Base-by-base conservation (phyloP, 2,113 vertebrate species). In the Anguilla rostrata region DNA sequence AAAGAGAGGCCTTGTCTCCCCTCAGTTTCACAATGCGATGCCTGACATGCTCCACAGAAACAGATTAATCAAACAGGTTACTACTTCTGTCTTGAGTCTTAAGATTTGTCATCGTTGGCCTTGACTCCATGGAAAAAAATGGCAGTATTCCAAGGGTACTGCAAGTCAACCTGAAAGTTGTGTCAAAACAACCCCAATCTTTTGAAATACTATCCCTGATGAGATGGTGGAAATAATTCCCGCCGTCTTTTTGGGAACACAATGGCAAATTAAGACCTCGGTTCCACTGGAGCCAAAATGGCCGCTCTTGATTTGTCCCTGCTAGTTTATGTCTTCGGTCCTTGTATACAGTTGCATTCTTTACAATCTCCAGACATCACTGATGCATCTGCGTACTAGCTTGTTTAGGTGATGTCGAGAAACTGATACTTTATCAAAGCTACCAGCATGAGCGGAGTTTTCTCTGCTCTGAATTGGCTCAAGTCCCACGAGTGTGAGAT, bases 311-410 rank as follows among this genome's bases (percentile, higher is more conserved):
- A 83, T 87, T 89, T 82, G 40, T 63, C 41, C 84, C 78, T 85
- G 71, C 86, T 86, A 88, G 90, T 92, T 91, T 93, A 92, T 92
- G 86, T 92, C 87, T 89, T 41, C 39, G 60, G 60, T 88, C 78
- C 80, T 88, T 91, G 86, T 92, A 91, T 91, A 91, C 87, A 90
- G 89, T 89, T 89, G 86, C 90, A 91, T 92, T 88, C 90, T 91
- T 90, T 89, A 41, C 85, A 92, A 93, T 92, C 92, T 92, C 91
- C 91, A 92, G 90, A 93, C 92, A 92, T 92, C 89, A 83, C 46
- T 89, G 90, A 92, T 91, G 88, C 89, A 86, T 85, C 71, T 84
- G 81, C 71, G 53, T 85, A 82, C 83, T 84, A 81, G 71, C 56
- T 89, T 92, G 92, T 92, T 93, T 91, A 91, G 88, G 87, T 90